A percentile compares a stretch with the other conserved stretches of the same genome.
phyloP scores from a whole-genome alignment of 2,888 invertebrate species.

The Synergus umbraculus region DNA sequence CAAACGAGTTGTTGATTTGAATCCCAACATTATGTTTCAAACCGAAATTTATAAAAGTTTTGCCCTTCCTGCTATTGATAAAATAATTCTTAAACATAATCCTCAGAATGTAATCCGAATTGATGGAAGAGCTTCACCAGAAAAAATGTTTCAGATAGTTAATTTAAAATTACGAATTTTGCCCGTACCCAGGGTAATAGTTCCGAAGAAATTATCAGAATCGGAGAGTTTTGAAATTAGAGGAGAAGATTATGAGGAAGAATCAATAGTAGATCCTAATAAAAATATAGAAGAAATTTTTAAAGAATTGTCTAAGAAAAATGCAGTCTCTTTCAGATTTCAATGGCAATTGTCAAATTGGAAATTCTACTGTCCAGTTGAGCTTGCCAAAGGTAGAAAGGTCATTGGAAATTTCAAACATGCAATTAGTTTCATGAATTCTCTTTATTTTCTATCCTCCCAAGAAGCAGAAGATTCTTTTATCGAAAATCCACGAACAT shows the following conservation, averaged over 20 bases:
- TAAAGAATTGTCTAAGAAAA: conserved; percentile 52
- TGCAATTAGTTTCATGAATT: conserved; percentile 81
- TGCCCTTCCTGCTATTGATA: conserved; percentile 78
- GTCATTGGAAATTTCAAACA: conserved; percentile 79
- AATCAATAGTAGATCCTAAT: conserved; percentile 61
- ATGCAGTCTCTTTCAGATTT: conserved; percentile 69
- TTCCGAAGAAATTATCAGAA: conserved; percentile 70
- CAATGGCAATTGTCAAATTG: conserved; percentile 80
- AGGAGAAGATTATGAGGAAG: conserved; percentile 51
- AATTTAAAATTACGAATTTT: conserved; percentile 76
- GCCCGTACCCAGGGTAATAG: conserved; percentile 70
- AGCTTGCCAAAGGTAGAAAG: conserved; percentile 80
- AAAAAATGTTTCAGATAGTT: conserved; percentile 79
- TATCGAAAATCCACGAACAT: conserved; percentile 82
- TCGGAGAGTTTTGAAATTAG: conserved; percentile 44
- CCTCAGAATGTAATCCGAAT: conserved; percentile 80
- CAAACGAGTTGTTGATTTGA: conserved; percentile 78
- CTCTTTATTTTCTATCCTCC: conserved; percentile 81
- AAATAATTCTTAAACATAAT: conserved; percentile 79
- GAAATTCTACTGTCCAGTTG: conserved; percentile 83
- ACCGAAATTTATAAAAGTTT: conserved; percentile 78
- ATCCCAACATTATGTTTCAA: conserved; percentile 41
- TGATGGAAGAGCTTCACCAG: conserved; percentile 79
- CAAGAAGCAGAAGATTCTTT: conserved; percentile 79
- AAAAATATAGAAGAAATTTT: conserved; percentile 69